Evolutionary conservation across 1,140 invertebrate species (phyloP), one percentile per base, ranked within the genome.

Genomic region (Metopolophium dirhodum): DNA sequence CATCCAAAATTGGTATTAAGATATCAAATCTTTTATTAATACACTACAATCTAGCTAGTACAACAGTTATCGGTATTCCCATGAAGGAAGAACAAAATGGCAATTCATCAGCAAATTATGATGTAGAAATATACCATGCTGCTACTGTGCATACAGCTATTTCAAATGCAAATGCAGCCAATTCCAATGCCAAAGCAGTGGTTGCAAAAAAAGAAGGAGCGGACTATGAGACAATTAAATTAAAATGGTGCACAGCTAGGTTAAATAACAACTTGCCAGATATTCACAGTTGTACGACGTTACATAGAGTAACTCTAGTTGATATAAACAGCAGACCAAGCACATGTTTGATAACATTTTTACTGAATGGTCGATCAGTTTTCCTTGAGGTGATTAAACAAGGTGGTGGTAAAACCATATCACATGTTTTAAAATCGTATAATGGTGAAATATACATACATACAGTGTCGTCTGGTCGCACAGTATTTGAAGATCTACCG

Each of bases 71-170:
- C 47, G 99, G 98, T 51, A 99, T 99, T 94, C 99, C 99, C 11
- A 99, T 99, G 99, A 99, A 99, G 96, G 99, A 99, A 96, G 99
- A 99, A 95, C 99, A 99, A 96, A 99, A 99, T 95, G 98, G 99
- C 0, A 98, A 97, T 95, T 99, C 98, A 0, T 99, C 98, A 89
- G 98, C 98, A 2, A 99, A 99, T 96, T 99, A 99, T 95, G 99
- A 99, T 95, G 99, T 99, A 0, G 98, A 99, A 95, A 97, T 99
- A 86, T 97, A 99, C 94, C 99, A 99, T 95, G 97, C 98, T 1
- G 96, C 96, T 4, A 96, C 97, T 30, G 98, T 98, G 0, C 98
- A 99, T 95, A 96, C 96, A 0, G 97, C 98, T 0, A 96, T 99
- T 49, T 95, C 98, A 83, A 96, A 96, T 96, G 96, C 96, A 95